A percentile compares a stretch with the other conserved stretches of the same genome.
These are phyloP conservation scores for Barbus barbus DNA, from an alignment of 2,113 vertebrate genomes.

Conservation along the genomic window DNA sequence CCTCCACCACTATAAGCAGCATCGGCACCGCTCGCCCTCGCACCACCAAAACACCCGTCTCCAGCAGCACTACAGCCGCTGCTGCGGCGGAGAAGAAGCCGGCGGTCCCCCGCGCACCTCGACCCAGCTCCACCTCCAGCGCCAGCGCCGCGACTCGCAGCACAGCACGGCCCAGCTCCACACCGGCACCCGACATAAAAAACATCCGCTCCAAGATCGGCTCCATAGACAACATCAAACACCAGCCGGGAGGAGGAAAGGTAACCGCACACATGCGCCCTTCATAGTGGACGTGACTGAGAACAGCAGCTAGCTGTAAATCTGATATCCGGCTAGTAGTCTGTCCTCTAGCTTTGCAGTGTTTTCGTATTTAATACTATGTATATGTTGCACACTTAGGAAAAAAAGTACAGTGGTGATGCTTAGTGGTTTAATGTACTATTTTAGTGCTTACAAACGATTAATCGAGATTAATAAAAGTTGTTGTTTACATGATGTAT, in stretches of 20 bases:
- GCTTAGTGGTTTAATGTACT: too few species aligned
- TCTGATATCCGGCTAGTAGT: background rate
- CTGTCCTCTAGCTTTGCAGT: background rate
- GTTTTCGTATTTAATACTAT: background rate
- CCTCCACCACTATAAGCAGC: conserved; percentile 52
- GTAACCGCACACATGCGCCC: conserved; percentile 61
- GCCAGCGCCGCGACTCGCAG: conserved; percentile 32
- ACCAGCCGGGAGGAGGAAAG: conserved; percentile 95
- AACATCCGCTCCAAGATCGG: conserved; percentile 89
- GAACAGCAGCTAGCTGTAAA: too few species aligned
- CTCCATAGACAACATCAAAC: conserved; percentile 90
- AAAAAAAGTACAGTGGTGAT: too few species aligned
- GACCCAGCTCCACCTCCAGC: conserved; percentile 55
- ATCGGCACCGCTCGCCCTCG: conserved; percentile 69
- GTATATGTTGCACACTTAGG: too few species aligned
- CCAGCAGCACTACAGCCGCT: conserved; percentile 65
- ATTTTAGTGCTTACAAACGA: too few species aligned
- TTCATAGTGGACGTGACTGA: background rate
- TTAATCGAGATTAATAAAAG: too few species aligned
- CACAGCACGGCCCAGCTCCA: conserved; percentile 66
- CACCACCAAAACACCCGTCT: conserved; percentile 57
- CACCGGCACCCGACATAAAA: conserved; percentile 76
- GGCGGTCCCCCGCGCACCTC: conserved; percentile 58
- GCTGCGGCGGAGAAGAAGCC: conserved; percentile 75
- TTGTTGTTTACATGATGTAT: too few species aligned